Percentiles rank a stretch among this genome's conserved stretches.
Evolutionary conservation across 2,797 vertebrate genomes (phyloP).

Genomic region (Phrynocephalus forsythii): DNA sequence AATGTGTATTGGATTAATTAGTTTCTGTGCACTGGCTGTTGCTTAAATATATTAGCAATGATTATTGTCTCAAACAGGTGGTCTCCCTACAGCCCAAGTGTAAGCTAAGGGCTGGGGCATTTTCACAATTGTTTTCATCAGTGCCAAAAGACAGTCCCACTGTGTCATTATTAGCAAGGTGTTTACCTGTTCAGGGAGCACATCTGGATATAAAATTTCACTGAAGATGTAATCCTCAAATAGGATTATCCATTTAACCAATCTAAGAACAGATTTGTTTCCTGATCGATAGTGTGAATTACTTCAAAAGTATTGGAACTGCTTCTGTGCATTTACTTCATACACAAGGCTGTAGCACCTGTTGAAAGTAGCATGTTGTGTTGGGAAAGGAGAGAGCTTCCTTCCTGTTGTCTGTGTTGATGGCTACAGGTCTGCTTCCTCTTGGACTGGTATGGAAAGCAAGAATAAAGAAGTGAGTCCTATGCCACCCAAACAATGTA

Average conservation of each 20-base stretch:
- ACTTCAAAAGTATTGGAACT: neutral
- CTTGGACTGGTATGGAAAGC: neutral
- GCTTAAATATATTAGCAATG: neutral
- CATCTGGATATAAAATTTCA: neutral
- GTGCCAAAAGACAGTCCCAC: neutral
- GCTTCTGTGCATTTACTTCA: neutral
- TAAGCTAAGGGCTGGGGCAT: neutral
- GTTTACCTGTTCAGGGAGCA: neutral
- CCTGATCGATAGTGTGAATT: too few relatives aligned
- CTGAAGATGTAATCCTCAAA: neutral
- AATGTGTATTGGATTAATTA: neutral
- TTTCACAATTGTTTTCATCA: constrained; percentile 1
- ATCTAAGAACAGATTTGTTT: neutral
- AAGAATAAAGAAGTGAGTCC: neutral
- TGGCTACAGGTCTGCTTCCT: neutral
- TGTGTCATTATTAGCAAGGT: neutral
- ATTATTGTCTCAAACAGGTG: neutral
- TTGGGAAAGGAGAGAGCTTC: neutral
- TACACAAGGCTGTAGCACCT: neutral
- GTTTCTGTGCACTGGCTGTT: neutral
- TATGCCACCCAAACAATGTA: neutral
- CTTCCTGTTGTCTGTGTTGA: neutral
- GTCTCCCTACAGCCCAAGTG: neutral
- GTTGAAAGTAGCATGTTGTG: neutral
- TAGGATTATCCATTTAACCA: neutral